phyloP scores from a whole-genome alignment of 1,140 invertebrate genomes.

The Chionoecetes opilio region DNA sequence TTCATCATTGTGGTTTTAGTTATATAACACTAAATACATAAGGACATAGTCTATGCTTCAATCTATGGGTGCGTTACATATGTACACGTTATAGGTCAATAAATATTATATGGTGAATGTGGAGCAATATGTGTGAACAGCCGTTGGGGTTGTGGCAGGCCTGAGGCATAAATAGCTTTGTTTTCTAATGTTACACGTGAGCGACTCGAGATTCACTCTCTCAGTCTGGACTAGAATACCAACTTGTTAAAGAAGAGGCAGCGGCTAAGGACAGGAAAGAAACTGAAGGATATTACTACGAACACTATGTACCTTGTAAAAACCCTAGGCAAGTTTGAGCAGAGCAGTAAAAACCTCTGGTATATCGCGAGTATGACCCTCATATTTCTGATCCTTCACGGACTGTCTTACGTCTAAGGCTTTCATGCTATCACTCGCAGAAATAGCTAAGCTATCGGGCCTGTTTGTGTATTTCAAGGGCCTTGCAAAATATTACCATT shows the following conservation, averaged over 20 bases:
- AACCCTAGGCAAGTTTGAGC: neutral
- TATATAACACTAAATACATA: neutral
- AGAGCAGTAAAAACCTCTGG: neutral
- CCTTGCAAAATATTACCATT: too few relatives aligned
- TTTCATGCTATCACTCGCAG: too few relatives aligned
- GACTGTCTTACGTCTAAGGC: too few relatives aligned
- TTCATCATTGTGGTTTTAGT: neutral
- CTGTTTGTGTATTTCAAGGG: neutral
- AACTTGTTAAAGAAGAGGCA: conserved; percentile 9
- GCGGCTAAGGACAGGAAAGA: neutral
- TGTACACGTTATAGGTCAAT: neutral
- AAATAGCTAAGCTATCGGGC: too few relatives aligned
- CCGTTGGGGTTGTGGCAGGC: neutral
- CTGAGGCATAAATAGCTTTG: neutral
- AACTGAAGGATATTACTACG: neutral
- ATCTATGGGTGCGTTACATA: neutral
- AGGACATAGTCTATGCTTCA: neutral
- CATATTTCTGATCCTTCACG: too few relatives aligned
- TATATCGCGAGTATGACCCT: too few relatives aligned
- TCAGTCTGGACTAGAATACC: conserved; percentile 4
- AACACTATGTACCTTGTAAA: neutral
- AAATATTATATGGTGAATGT: neutral
- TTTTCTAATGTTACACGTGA: neutral
- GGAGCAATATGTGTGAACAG: neutral
- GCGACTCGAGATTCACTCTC: neutral